Evolutionary conservation across 1,140 invertebrate species (phyloP).

Genomic region (Sycobia sp.): DNA sequence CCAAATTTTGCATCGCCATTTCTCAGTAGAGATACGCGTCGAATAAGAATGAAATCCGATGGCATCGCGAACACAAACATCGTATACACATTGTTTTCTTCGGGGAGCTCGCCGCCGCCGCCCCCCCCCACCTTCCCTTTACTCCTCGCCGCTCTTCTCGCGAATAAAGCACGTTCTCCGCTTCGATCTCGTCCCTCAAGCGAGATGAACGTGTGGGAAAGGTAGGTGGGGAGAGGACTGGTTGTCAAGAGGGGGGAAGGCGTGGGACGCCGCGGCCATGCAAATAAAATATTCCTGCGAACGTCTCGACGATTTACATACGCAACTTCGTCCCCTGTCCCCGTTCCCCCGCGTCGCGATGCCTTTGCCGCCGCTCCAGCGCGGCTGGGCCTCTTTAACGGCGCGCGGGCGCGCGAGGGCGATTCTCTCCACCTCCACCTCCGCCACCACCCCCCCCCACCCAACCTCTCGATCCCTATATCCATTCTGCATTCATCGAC

Average conservation of each 20-base stretch:
- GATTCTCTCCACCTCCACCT: too few species aligned
- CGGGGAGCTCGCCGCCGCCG: neutral
- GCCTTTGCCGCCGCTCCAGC: too few species aligned
- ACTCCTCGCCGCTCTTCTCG: neutral
- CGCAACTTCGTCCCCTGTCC: constrained; percentile 41
- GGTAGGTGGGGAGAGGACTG: neutral
- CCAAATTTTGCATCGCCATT: too few species aligned
- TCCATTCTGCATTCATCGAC: constrained; percentile 52
- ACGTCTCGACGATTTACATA: constrained; percentile 48
- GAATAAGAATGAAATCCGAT: too few species aligned
- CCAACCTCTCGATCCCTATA: constrained; percentile 46
- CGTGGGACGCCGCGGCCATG: constrained; percentile 45
- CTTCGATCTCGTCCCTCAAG: constrained; percentile 33
- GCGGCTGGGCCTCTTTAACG: constrained; percentile 30
- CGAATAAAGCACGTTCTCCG: constrained; percentile 27
- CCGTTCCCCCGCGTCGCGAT: neutral
- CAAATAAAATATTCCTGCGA: constrained; percentile 47
- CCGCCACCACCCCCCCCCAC: too few species aligned
- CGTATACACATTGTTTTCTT: constrained; percentile 16
- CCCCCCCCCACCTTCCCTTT: neutral
- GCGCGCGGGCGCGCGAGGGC: too few species aligned
- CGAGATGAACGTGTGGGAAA: constrained; percentile 7
- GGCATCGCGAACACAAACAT: too few species aligned
- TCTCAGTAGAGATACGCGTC: too few species aligned
- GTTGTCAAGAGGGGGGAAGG: constrained; percentile 25